Conservation (phyloP, 1,140 invertebrate species). For the Nasonia vitripennis region DNA sequence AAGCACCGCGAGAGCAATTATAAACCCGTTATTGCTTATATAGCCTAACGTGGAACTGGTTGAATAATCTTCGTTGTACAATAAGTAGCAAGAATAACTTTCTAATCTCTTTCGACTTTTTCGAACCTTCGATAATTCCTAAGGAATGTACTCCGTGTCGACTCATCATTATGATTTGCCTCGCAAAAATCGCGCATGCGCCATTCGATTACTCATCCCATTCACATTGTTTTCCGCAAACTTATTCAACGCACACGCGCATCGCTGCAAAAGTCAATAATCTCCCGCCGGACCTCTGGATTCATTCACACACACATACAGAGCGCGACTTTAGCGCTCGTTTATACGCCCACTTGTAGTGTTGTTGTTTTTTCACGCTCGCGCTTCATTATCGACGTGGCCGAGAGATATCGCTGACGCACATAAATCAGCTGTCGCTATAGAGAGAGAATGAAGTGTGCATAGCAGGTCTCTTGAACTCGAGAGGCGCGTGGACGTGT, state of each 20-base stretch:
- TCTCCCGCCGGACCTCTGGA: neutral
- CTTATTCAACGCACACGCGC: neutral
- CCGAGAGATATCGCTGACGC: neutral
- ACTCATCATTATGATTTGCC: too few relatives aligned
- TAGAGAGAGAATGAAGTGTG: neutral
- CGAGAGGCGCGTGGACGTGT: neutral
- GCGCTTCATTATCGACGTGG: neutral
- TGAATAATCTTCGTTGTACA: too few relatives aligned
- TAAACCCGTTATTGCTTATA: too few relatives aligned
- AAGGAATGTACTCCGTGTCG: neutral
- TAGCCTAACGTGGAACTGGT: too few relatives aligned
- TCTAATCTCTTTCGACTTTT: too few relatives aligned
- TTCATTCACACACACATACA: too few relatives aligned
- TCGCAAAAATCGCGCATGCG: neutral
- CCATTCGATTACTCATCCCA: too few relatives aligned
- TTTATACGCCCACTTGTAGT: neutral
- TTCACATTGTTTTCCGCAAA: neutral
- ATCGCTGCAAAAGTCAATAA: neutral
- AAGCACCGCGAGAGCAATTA: too few relatives aligned
- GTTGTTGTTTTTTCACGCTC: neutral
- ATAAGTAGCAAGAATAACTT: too few relatives aligned
- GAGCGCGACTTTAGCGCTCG: neutral
- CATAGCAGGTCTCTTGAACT: slow-evolving; percentile 7
- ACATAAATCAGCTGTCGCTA: neutral
- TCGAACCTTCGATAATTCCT: too few relatives aligned